Evolutionary conservation across 2,797 vertebrate species (phyloP), one percentile per base, ranked within the genome.

Genomic region (Knipowitschia caucasica): DNA sequence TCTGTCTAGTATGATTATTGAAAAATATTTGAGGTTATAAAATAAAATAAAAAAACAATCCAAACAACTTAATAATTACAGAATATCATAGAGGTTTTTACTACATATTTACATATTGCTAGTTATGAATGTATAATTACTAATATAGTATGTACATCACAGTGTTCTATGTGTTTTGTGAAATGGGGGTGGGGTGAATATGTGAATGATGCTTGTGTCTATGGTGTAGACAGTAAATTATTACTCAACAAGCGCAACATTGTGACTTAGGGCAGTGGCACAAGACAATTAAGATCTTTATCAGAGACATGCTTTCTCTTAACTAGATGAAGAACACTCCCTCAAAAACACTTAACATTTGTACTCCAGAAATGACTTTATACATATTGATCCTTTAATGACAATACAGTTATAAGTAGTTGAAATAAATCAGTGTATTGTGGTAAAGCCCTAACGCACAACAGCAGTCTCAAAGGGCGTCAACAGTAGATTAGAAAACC

Each of bases 181-280:
- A 46, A 47, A 30, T 14, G 44, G 44, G 44, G 44, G 40, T 14
- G 14, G 43, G 14, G 2, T 20, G 27, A 47, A 10, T 21, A 17
- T 29, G 44, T 46, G 44, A 47, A 47, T 47, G 44, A 30, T 30
- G 15, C 44, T 27, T 18, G 26, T 47, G 44, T 47, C 27, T 47
- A 18, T 17, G 18, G 8, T 4, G 15, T 17, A 5, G 15, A 46
- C 4, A 29, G 26, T 30, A 17, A 47, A 47, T 47, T 30, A 29
- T 30, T 30, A 30, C 15, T 17, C 18, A 15, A 47, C 44, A 47
- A 47, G 17, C 44, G 30, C 29, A 47, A 47, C 44, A 47, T 30
- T 20, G 44, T 47, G 8, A 17, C 44, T 30, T 30, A 20, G 12
- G 15, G 21, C 27, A 6, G 6, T 38, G 8, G 6, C 25, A 15